Conservation (phyloP, 2,113 vertebrate species). For the Alethe diademata region DNA sequence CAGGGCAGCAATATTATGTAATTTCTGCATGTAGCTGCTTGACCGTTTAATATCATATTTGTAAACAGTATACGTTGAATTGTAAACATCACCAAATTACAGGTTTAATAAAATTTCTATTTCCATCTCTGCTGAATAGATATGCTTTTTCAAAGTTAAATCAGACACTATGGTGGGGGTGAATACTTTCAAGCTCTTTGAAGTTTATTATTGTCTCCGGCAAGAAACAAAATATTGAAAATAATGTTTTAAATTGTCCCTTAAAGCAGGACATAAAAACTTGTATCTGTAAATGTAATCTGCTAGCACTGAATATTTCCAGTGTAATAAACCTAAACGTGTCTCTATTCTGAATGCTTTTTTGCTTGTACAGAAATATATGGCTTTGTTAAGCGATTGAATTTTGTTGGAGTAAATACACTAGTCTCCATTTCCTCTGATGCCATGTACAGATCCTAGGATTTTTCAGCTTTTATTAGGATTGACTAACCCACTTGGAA, state of each 20-base stretch:
- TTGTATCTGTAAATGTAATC: background rate
- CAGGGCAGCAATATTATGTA: background rate
- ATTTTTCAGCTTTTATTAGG: background rate
- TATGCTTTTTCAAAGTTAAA: background rate
- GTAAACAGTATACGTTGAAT: background rate
- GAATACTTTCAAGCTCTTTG: background rate
- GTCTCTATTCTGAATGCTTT: fast-evolving
- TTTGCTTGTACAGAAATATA: background rate
- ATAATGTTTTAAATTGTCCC: background rate
- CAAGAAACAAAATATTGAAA: background rate
- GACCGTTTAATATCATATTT: background rate
- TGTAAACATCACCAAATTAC: background rate
- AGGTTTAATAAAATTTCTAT: background rate
- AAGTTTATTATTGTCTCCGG: background rate
- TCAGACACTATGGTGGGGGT: background rate
- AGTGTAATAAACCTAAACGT: background rate
- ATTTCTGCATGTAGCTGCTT: background rate
- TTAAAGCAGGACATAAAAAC: background rate
- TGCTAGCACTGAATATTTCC: background rate
- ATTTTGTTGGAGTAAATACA: background rate
- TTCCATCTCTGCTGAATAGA: background rate
- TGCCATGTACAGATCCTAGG: background rate
- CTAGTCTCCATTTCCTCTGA: background rate
- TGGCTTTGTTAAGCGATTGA: background rate
- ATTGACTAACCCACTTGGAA: background rate